These are phyloP conservation scores for Drosophila ironensis DNA, from an alignment of 1,140 invertebrate genomes.

Conservation along the genomic window DNA sequence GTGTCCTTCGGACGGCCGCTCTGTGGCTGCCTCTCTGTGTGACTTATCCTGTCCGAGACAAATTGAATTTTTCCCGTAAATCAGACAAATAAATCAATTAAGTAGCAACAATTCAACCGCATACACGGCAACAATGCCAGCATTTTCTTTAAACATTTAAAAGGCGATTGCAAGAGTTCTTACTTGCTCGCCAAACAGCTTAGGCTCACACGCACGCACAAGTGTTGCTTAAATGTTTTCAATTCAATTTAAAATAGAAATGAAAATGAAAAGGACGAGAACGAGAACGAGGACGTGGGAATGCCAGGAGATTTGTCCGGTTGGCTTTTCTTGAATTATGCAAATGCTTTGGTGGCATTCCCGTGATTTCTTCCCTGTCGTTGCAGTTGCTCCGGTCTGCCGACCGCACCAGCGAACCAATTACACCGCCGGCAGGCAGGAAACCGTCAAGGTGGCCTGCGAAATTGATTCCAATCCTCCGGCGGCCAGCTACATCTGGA, in stretches of 20 bases:
- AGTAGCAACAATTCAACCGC: conserved; percentile 28
- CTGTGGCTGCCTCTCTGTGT: background rate
- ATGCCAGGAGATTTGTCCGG: no score
- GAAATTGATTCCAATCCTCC: conserved; percentile 93
- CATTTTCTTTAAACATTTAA: conserved; percentile 31
- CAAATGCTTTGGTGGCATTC: conserved; percentile 50
- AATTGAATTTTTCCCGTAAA: conserved; percentile 43
- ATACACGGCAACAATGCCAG: conserved; percentile 20
- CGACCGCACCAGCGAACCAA: conserved; percentile 85
- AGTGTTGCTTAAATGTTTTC: background rate
- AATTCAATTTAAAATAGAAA: background rate
- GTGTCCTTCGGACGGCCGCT: background rate
- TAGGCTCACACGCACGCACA: no score
- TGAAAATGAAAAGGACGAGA: no score
- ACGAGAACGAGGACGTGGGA: no score
- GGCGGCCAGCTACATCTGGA: conserved; percentile 88
- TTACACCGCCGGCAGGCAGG: conserved; percentile 90
- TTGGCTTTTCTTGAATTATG: conserved; percentile 78
- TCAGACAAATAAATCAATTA: conserved; percentile 51
- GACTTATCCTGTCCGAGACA: conserved; percentile 32
- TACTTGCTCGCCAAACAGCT: no score
- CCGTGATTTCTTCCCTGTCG: background rate
- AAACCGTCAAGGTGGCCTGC: conserved; percentile 89
- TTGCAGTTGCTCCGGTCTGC: conserved; percentile 88
- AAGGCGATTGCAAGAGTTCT: conserved; percentile 3